Percentiles rank a stretch among this genome's conserved stretches.
Evolutionary conservation across 2,797 vertebrate species (phyloP).

Genomic region (Acanthurus leucopareius): DNA sequence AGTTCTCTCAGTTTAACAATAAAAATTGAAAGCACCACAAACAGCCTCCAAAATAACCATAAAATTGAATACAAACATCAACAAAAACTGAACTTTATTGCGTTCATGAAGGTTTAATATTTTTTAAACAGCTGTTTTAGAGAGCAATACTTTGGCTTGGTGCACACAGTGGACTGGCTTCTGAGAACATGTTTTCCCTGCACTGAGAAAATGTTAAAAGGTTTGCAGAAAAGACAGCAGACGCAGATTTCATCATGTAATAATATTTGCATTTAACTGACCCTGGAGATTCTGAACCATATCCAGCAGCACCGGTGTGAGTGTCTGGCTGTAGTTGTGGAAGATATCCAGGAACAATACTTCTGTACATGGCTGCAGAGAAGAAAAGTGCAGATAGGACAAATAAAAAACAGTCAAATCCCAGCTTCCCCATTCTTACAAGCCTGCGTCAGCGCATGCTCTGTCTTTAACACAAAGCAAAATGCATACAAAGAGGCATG

Average conservation of each 20-base stretch:
- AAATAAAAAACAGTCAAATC: conserved; percentile 20
- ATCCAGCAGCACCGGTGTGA: conserved; percentile 94
- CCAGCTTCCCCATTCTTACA: background rate
- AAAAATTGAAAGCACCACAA: conserved; percentile 4
- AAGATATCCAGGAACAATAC: conserved; percentile 98
- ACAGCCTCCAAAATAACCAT: background rate
- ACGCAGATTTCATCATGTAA: background rate
- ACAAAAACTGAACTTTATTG: background rate
- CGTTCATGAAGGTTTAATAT: background rate
- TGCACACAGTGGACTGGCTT: background rate
- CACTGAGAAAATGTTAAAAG: background rate
- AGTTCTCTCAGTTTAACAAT: background rate
- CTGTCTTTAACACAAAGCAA: background rate
- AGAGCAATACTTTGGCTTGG: background rate
- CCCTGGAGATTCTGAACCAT: conserved; percentile 96
- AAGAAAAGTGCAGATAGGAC: conserved; percentile 23
- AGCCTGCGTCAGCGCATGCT: background rate
- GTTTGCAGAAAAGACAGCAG: background rate
- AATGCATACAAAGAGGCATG: background rate
- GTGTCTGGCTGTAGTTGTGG: conserved; percentile 95
- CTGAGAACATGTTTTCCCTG: background rate
- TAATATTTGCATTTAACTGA: conserved; percentile 65
- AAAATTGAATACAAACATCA: background rate
- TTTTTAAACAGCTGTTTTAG: background rate
- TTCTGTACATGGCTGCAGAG: conserved; percentile 93